Conservation (phyloP, 2,888 invertebrate genomes). For the Frankliniella intonsa region DNA sequence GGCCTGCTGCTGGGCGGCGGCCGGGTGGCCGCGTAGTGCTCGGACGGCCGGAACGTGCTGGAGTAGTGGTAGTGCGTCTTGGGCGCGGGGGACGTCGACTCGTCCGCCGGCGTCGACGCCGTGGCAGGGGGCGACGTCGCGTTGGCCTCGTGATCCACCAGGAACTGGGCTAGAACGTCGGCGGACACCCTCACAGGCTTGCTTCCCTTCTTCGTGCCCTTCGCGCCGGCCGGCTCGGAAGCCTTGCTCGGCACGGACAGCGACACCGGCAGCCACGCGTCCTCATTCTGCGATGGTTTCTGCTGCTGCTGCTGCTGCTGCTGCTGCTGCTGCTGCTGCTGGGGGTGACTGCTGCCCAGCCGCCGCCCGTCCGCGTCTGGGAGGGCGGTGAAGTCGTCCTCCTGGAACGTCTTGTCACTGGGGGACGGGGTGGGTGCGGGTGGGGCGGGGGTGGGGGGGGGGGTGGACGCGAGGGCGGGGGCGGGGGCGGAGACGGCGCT, state of each 20-base stretch:
- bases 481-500: background rate
- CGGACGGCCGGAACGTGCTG: background rate
- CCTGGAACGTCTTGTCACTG: no score
- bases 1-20: background rate
- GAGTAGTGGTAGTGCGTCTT: slow-evolving; percentile 24
- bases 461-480: background rate
- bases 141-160: background rate
- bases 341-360: no score
- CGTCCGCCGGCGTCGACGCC: background rate
- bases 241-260: background rate
- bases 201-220: background rate
- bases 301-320: background rate
- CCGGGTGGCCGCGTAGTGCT: background rate
- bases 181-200: background rate
- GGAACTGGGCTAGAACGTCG: background rate
- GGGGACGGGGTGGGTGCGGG: no score
- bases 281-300: background rate
- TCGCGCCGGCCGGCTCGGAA: background rate
- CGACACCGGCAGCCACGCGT: background rate
- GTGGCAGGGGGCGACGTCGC: background rate
- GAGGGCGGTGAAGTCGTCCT: background rate
- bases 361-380: background rate
- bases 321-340: no score
- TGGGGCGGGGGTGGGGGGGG: background rate
- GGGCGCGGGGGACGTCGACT: background rate